These are phyloP conservation scores for Chaetorhynchus papuensis DNA, from an alignment of 2,113 vertebrate genomes.

Conservation along the genomic window DNA sequence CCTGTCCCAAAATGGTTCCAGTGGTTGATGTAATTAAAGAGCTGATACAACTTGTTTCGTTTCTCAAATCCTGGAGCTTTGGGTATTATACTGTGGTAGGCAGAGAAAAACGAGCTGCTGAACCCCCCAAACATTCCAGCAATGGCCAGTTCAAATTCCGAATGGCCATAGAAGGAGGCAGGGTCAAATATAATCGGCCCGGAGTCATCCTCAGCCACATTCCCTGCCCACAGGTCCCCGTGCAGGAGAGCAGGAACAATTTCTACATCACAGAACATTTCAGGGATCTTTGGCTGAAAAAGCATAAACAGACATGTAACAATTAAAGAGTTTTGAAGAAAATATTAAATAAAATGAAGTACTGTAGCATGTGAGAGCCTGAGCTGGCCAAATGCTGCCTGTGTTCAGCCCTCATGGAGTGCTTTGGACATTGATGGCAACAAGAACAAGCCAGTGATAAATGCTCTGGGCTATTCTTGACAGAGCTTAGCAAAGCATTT, in stretches of 20 bases:
- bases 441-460: not conserved
- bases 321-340: not conserved
- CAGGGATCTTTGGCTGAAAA: conserved; percentile 82
- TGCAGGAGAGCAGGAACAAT: conserved; percentile 83
- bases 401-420: not conserved
- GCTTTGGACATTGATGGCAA: not conserved
- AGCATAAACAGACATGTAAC: not conserved
- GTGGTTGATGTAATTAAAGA: conserved; percentile 93
- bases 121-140: conserved; percentile 90
- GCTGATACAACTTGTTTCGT: conserved; percentile 87
- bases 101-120: conserved; percentile 81
- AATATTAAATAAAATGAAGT: not conserved
- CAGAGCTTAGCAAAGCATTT: not conserved
- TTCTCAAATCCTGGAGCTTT: conserved; percentile 83
- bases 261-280: conserved; percentile 77
- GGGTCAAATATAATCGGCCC: conserved; percentile 91
- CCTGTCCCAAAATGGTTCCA: conserved; percentile 94
- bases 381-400: not conserved
- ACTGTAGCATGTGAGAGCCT: not conserved
- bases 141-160: conserved; percentile 88
- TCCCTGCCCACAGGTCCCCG: conserved; percentile 88
- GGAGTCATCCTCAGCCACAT: conserved; percentile 74
- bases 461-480: not conserved
- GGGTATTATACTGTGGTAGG: conserved; percentile 87
- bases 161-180: conserved; percentile 90